Conservation (phyloP, 2,113 vertebrate genomes). For the Chelonoidis abingdonii region DNA sequence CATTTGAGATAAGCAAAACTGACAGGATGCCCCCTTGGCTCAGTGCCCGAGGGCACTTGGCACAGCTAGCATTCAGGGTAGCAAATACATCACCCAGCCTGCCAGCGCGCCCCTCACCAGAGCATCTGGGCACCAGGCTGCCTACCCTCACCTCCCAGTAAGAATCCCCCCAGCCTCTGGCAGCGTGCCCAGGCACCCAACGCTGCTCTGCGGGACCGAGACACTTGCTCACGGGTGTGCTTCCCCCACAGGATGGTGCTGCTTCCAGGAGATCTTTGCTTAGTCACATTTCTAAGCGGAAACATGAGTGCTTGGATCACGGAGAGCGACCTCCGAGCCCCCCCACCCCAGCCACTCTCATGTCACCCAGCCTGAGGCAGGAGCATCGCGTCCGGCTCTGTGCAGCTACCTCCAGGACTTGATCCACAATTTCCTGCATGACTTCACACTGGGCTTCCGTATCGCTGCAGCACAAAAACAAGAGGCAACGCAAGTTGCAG, state of each 20-base stretch:
- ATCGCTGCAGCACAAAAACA: conserved; percentile 79
- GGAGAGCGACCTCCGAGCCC: neutral
- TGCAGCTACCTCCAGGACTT: conserved; percentile 90
- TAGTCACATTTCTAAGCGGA: neutral
- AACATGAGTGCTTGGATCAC: neutral
- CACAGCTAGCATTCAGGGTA: neutral
- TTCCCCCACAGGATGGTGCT: no score
- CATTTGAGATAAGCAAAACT: neutral
- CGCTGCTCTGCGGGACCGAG: no score
- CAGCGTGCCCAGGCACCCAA: no score
- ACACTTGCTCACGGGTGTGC: no score
- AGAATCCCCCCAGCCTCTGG: neutral
- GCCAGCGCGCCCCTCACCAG: neutral
- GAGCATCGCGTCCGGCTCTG: fast-evolving
- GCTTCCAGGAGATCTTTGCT: neutral
- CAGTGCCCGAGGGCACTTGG: neutral
- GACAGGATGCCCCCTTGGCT: neutral
- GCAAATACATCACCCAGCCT: neutral
- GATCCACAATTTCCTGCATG: conserved; percentile 99
- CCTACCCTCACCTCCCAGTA: no score
- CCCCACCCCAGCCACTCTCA: fast-evolving
- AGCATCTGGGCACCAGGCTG: neutral
- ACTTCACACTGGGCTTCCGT: conserved; percentile 96
- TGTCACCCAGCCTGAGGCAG: neutral
- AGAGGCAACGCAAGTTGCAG: conserved; percentile 45